Evolutionary conservation across 2,888 invertebrate genomes (phyloP).

Genomic region (Myopa testacea): DNA sequence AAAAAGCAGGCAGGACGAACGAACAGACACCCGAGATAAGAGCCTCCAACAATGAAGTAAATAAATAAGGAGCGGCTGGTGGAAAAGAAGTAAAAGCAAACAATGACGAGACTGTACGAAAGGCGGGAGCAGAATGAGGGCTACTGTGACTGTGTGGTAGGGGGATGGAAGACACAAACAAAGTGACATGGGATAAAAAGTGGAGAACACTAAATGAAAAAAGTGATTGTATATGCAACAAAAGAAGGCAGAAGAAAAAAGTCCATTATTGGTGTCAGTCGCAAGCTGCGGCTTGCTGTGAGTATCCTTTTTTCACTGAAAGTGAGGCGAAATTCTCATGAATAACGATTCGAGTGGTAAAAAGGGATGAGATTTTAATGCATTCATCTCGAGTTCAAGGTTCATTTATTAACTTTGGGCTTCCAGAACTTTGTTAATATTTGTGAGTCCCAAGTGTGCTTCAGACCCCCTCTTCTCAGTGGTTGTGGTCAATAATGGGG

Average conservation of each 20-base stretch:
- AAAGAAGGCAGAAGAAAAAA: not conserved
- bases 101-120: not conserved
- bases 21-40: slow-evolving; percentile 21
- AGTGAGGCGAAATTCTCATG: not conserved
- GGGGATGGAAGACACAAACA: not conserved
- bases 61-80: slow-evolving; percentile 24
- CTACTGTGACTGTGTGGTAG: not conserved
- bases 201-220: not conserved
- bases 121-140: not conserved
- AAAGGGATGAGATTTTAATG: not conserved
- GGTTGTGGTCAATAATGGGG: too few relatives aligned
- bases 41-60: not conserved
- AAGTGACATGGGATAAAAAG: not conserved
- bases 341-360: not conserved
- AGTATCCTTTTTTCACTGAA: not conserved
- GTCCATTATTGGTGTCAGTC: too few relatives aligned
- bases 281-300: not conserved
- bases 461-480: too few relatives aligned
- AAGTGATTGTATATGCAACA: not conserved
- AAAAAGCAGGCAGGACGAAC: slow-evolving; percentile 14
- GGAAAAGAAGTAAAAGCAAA: slow-evolving; percentile 4
- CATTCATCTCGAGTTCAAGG: not conserved
- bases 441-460: not conserved
- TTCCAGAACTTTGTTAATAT: not conserved
- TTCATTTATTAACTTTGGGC: not conserved